Evolutionary conservation across 64 coral and sea anemone species (phyloP), one percentile per base, ranked within the genome.

Genomic region (Actinia tenebrosa): DNA sequence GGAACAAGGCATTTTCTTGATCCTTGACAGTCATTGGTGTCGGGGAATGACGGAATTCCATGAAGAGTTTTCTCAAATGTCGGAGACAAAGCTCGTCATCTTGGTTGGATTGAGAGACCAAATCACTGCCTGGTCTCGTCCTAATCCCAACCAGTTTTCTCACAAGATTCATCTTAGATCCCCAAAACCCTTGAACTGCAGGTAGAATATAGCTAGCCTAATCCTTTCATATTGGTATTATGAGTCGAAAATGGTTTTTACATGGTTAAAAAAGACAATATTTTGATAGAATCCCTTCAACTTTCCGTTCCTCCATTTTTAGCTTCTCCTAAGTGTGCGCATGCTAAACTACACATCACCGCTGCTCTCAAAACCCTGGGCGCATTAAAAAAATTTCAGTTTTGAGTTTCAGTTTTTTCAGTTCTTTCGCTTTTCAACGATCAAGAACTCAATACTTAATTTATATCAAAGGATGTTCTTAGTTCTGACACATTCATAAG

Each of bases 21-120:
- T 99, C 97, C 78, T 80, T 94, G 62, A 95, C 79, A 10, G 90
- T 99, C 45, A 99, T 90, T 79, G 97, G 97, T 23, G 91, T 92
- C 27, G 97, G 89, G 43, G 97, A 99, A 71, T 99, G 97, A 11
- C 94, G 91, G 58, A 99, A 91, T 89, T 99, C 97, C 97, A 99
- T 95, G 56, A 95, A 99, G 46, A 99, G 91, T 83, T 95, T 99
- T 37, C 97, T 64, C 58, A 99, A 92, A 86, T 99, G 97, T 87
- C 89, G 92, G 44, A 99, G 86, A 53, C 84, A 95, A 25, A 99
- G 61, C 2, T 86, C 97, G 75, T 95, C 97, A 60, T 99, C 97
- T 59, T 94, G 90, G 78, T 86, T 99, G 2, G 91, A 91, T 16
- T 90, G 77, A 27, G 93, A 92, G 10, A 89, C 85, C 77, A 93